Evolutionary conservation across 2,113 vertebrate genomes (phyloP).

Genomic region (Hymenochirus boettgeri): DNA sequence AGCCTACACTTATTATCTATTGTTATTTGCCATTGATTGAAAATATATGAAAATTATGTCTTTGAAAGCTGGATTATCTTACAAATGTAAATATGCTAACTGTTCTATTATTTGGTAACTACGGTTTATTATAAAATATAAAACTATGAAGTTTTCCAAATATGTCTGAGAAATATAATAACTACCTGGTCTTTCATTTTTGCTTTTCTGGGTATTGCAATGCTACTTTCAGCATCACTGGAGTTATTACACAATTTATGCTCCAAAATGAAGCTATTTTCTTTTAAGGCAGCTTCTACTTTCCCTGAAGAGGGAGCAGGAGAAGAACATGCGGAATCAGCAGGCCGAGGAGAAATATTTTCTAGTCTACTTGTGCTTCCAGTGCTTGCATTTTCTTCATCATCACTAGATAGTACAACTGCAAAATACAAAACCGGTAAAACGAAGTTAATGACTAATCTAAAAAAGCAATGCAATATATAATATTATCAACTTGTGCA

Average conservation of each 20-base stretch:
- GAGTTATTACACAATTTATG: conserved; percentile 62
- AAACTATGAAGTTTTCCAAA: neutral
- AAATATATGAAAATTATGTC: too few species aligned
- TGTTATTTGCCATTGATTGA: too few species aligned
- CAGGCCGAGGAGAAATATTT: conserved; percentile 80
- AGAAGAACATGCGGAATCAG: conserved; percentile 86
- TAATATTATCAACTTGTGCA: too few species aligned
- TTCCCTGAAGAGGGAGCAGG: conserved; percentile 80
- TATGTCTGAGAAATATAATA: neutral
- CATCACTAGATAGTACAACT: conserved; percentile 93
- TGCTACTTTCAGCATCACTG: conserved; percentile 67
- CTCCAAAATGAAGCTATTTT: conserved; percentile 65
- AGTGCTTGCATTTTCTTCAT: conserved; percentile 74
- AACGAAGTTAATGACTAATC: too few species aligned
- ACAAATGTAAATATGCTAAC: too few species aligned
- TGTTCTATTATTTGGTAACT: conserved; percentile 13
- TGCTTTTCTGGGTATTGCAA: conserved; percentile 73
- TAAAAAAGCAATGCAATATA: too few species aligned
- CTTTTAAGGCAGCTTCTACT: conserved; percentile 86
- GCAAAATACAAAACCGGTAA: neutral
- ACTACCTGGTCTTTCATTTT: conserved; percentile 91
- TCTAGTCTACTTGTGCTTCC: conserved; percentile 76
- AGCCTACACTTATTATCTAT: too few species aligned
- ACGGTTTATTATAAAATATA: neutral
- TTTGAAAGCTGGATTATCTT: too few species aligned